Evolutionary conservation across 1,140 invertebrate genomes (phyloP), one percentile per base, ranked within the genome.

Genomic region (Aphelinus atriplicis): DNA sequence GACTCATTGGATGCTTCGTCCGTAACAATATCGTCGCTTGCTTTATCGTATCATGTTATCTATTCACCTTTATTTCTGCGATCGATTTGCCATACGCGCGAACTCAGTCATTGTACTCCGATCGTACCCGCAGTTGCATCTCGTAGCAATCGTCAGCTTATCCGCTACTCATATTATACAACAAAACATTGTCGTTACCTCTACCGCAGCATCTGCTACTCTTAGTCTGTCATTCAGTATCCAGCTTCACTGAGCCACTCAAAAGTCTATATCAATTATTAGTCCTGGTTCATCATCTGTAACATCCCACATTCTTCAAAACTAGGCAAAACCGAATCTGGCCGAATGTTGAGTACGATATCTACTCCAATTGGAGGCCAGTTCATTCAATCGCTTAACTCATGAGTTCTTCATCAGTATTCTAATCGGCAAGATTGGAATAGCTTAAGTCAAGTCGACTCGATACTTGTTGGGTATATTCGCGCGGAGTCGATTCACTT

Each of bases 401-500:
- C 26, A 26, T 26, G 65, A 46, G 7, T 42, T 74, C 71, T 76
- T 77, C 76, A 57, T 77, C 72, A 64, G 26, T 43, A 43, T 75
- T 77, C 72, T 77, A 75, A 46, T 77, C 73, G 69, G 71, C 72
- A 74, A 63, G 69, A 76, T 68, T 70, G 57, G 51, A 68, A 76
- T 67, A 55, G 42, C 67, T 79, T 77, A 65, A 70, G 2, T 65
- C 61, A 63, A 57, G 62, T 73, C 60, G 51, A 62, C 43, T 42
- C 9, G 61, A 67, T 58, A 68, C 10, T 73, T 61, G 55, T 66
- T 77, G 63, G 77, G 65, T 64, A 79, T 79, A 73, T 77, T 76
- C 76, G 78, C 81, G 82, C 80, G 80, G 81, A 85, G 83, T 84
- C 83, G 81, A 85, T 83, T 84, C 81, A 82, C 80, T 79, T 82